phyloP scores from a whole-genome alignment of 2,113 vertebrate species.

The Oplegnathus fasciatus region DNA sequence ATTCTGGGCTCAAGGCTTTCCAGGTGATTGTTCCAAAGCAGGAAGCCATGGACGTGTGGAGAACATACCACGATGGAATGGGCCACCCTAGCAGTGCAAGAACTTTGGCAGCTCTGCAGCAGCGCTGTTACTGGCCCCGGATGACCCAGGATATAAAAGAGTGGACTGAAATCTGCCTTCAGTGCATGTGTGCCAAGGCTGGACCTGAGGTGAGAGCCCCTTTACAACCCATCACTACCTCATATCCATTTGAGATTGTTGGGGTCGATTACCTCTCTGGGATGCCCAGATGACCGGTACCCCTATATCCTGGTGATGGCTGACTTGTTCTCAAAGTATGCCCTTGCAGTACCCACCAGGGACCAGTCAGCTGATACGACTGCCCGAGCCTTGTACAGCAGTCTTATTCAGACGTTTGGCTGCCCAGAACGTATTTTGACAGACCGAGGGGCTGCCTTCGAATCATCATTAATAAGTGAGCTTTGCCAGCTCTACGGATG shows the following conservation, averaged over 20 bases:
- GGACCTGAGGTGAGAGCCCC: not conserved
- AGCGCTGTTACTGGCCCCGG: not conserved
- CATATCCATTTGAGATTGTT: not conserved
- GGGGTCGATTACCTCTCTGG: constrained; percentile 29
- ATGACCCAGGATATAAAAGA: not conserved
- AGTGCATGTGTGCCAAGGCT: not conserved
- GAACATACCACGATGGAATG: not conserved
- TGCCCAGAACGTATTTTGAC: constrained; percentile 13
- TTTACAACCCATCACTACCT: fast-evolving
- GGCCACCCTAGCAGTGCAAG: not conserved
- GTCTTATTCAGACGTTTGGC: not conserved
- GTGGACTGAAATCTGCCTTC: not conserved
- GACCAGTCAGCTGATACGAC: constrained; percentile 13
- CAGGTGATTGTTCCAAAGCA: not conserved
- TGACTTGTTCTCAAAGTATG: constrained; percentile 32
- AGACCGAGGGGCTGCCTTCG: not conserved
- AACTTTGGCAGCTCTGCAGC: not conserved
- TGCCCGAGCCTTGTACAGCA: not conserved
- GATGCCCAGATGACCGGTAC: not conserved
- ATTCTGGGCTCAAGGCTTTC: not conserved
- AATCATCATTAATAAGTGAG: not conserved
- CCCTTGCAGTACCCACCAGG: constrained; percentile 4
- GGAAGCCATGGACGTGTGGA: not conserved
- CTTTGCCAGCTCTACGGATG: constrained; percentile 27
- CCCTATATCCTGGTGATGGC: constrained; percentile 24